These are phyloP conservation scores for Priocnemis perturbator DNA, from an alignment of 2,888 invertebrate species.

Conservation along the genomic window DNA sequence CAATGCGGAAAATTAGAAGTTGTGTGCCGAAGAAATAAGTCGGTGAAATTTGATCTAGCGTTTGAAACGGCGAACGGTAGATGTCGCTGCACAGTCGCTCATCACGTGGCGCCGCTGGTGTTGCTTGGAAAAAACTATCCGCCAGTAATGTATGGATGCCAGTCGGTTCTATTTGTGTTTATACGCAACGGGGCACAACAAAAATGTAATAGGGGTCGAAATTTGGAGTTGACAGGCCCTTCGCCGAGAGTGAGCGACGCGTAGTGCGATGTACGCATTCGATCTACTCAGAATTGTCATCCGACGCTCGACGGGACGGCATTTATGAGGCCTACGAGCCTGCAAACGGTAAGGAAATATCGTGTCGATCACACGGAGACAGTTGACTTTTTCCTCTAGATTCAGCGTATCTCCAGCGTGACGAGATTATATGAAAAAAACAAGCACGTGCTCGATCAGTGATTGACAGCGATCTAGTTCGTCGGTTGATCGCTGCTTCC, in stretches of 20 bases:
- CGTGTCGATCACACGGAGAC: not conserved
- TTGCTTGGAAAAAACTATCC: not conserved
- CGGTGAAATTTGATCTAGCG: no score
- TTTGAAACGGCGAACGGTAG: not conserved
- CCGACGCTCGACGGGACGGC: constrained; percentile 2
- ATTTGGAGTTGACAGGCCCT: not conserved
- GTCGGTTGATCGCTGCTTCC: no score
- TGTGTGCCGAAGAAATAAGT: no score
- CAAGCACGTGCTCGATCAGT: not conserved
- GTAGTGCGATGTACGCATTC: no score
- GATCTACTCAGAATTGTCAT: not conserved
- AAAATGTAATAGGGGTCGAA: constrained; percentile 18
- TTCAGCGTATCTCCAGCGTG: no score
- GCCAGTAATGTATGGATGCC: constrained; percentile 4
- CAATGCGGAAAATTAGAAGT: no score
- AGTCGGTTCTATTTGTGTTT: constrained; percentile 28
- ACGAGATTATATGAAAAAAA: not conserved
- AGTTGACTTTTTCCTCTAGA: not conserved
- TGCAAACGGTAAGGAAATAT: constrained; percentile 23
- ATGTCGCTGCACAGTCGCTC: not conserved
- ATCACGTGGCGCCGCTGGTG: constrained; percentile 24
- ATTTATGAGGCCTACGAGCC: constrained; percentile 41
- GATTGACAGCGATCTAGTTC: not conserved
- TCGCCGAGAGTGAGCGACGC: not conserved
- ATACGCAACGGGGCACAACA: constrained; percentile 17